phyloP scores from a whole-genome alignment of 2,113 vertebrate species.

The Psittacula cyanocephala region DNA sequence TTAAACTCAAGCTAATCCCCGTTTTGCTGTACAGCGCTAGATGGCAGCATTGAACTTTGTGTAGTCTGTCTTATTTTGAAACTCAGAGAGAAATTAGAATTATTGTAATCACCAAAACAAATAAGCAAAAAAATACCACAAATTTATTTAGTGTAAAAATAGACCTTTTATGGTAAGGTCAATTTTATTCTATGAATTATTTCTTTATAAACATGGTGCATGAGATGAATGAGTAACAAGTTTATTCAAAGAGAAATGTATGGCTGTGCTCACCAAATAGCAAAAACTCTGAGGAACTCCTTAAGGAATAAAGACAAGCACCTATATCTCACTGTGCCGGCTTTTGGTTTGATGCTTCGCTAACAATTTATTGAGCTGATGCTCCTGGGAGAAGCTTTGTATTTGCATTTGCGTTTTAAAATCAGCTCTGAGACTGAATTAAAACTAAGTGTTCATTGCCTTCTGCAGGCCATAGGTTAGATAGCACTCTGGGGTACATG shows the following conservation, averaged over 20 bases:
- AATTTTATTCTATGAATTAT: neutral
- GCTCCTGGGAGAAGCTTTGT: neutral
- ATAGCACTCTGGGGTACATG: neutral
- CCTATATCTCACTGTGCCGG: constrained; percentile 23
- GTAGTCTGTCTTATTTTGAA: neutral
- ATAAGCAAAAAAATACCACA: neutral
- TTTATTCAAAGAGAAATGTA: neutral
- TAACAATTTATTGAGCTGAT: constrained; percentile 24
- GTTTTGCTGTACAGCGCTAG: constrained; percentile 52
- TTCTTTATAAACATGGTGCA: neutral
- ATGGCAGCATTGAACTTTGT: constrained; percentile 72
- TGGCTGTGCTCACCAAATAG: neutral
- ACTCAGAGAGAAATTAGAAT: neutral
- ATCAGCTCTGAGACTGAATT: neutral
- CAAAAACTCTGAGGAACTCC: neutral
- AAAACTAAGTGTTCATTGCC: neutral
- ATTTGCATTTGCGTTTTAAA: neutral
- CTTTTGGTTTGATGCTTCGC: constrained; percentile 38
- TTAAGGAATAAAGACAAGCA: constrained; percentile 1
- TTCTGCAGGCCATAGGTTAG: neutral
- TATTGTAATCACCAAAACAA: neutral
- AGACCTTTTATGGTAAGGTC: neutral
- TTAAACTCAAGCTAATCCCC: neutral
- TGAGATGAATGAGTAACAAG: neutral
- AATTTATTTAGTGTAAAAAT: neutral